Evolutionary conservation across 2,888 invertebrate genomes (phyloP), one percentile per base, ranked within the genome.

Genomic region (Bhutanitis thaidina): DNA sequence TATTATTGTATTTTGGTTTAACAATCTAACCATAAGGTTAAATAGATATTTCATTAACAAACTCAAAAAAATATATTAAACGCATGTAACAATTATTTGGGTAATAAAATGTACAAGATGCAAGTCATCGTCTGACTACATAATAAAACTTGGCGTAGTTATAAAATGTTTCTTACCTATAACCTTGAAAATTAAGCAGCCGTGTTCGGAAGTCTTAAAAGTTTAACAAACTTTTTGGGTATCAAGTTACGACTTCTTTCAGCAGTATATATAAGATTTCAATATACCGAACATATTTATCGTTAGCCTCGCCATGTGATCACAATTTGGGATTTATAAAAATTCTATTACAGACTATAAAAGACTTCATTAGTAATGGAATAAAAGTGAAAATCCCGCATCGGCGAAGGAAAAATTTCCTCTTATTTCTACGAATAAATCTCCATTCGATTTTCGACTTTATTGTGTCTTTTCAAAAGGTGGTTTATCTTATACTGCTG

Each of bases 251-350:
- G 70, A 76, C 71, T 78, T 74, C 74, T 78, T 80, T 82, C 80
- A 77, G 78, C 74, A 74, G 77, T 80, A 73, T 41, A 41, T 41
- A 51, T 83, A 74, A 75, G 80, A 80, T 84, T 85, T 85, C 84
- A 82, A 84, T 86, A 85, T 76, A 78, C 70, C 68, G 70, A 79
- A 81, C 73, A 80, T 84, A 84, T 83, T 86, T 80, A 85, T 81
- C 77, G 75, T 69, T 70, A 63, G 72, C 74, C 69, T 74, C 67
- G 70, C 77, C 77, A 76, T 84, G 80, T 77, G 82, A 80, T 79
- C 78, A 75, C 77, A 77, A 79, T 82, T 83, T 76, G 70, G 77
- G 74, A 81, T 83, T 85, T 78, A 70, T 71, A 77, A 82, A 82
- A 80, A 80, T 58, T 60, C 56, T 43, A 38, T 38, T 40, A 43